Base-by-base conservation (phyloP, 2,797 vertebrate genomes). In the Xenops minutus region DNA sequence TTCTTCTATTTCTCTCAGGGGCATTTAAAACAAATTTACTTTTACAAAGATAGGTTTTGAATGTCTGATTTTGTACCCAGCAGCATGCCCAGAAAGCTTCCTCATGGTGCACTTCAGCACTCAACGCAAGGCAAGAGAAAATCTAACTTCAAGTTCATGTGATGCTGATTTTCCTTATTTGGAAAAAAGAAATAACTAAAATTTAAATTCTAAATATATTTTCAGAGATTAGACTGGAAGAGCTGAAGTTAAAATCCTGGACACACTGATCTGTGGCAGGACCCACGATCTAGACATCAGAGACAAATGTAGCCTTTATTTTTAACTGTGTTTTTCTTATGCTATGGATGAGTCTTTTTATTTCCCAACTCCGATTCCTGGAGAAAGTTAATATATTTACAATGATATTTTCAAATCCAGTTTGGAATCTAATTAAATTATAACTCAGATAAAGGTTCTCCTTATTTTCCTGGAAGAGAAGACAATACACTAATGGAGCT, bases 381-480 rank as follows among this genome's bases (percentile, higher is more conserved):
- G 10, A 72, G 62, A 74, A 92, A 87, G 30, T 64, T 55, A 88
- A 88, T 81, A 39, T 27, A 85, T 87, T 92, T 94, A 76, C 52
- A 59, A 27, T 72, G 58, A 92, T 76, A 89, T 73, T 85, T 74
- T 88, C 85, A 71, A 92, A 94, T 85, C 26, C 16, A 64, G 41
- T 73, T 62, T 91, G 37, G 61, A 74, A 85, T 61, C 29, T 69
- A 88, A 94, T 71, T 92, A 54, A 76, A 76, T 95, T 82, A 67
- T 76, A 63, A 73, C 37, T 90, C 61, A 87, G 91, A 92, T 85
- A 82, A 79, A 93, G 48, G 19, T 74, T 88, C 88, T 85, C 44
- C 71, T 86, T 64, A 77, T 90, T 93, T 95, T 95, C 68, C 91
- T 93, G 85, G 88, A 95, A 90, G 39, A 93, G 52, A 71, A 93